Base-by-base conservation (phyloP, 2,888 invertebrate species). In the Endotricha flammealis region DNA sequence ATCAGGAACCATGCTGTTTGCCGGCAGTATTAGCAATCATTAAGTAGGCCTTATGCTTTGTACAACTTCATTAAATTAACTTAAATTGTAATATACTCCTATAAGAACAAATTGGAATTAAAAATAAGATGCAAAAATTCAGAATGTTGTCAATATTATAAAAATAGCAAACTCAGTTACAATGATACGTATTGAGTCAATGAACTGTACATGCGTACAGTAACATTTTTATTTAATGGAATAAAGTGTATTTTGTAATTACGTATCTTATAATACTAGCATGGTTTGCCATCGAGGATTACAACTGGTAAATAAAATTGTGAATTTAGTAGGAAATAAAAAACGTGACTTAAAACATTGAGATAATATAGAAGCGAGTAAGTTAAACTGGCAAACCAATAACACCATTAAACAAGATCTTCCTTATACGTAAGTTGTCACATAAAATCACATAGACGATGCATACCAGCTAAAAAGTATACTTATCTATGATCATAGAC, bases 401-500 rank as follows among this genome's bases (percentile, higher is more conserved):
- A 32, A 23, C 12, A 20, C 20, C 12, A 5, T 22, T n/a, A n/a
- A n/a, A n/a, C n/a, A n/a, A 22, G 20, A 12, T 10, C 16, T 17
- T 30, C 30, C 30, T 12, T 30, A 30, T 30, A 20, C 12, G 22
- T 11, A n/a, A 2, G 20, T 11, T 30, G 29, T 29, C 29, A 29
- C 30, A 30, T 30, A 12, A 20, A 30, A 30, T 30, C n/a, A n/a
- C n/a, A n/a, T 4, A 22, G 27, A 28, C 27, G 13, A 22, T 12
- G 20, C 20, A 22, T 22, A 20, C 11, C 8, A 29, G 22, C 10
- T n/a, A n/a, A 32, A 32, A 34, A n/a, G 44, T 44, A 39, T 38
- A 47, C 46, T 71, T 78, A 81, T 83, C 83, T 83, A 83, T 57
- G 79, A 83, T 81, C 83, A 67, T 79, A 82, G 80, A 54, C 65